phyloP scores from a whole-genome alignment of 2,113 vertebrate genomes.

The Lucifuga dentata region DNA sequence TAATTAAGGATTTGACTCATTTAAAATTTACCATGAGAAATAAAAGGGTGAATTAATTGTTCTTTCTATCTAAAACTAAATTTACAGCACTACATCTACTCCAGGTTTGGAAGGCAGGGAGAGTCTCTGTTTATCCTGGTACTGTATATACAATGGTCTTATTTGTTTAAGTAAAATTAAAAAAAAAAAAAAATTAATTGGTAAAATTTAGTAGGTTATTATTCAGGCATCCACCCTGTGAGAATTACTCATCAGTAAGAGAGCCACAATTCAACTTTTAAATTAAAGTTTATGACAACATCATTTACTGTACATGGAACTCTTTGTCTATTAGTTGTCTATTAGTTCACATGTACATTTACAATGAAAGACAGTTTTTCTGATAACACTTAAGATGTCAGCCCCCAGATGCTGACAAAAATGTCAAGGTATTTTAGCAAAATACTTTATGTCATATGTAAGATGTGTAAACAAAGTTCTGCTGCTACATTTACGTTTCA shows the following conservation, averaged over 20 bases:
- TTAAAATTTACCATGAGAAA: constrained; percentile 19
- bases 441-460: not conserved
- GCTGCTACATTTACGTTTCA: constrained; percentile 39
- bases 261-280: too few species aligned
- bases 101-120: too few species aligned
- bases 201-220: too few species aligned
- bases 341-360: not conserved
- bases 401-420: not conserved
- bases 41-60: constrained; percentile 2
- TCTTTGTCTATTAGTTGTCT: not conserved
- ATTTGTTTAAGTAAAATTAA: too few species aligned
- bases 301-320: not conserved
- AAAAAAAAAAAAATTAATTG: too few species aligned
- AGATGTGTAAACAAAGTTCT: constrained; percentile 15
- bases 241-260: too few species aligned
- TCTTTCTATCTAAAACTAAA: constrained; percentile 11
- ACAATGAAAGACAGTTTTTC: not conserved
- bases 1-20: not conserved
- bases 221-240: too few species aligned
- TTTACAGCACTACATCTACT: too few species aligned
- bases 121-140: too few species aligned
- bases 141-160: too few species aligned
- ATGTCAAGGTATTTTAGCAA: constrained; percentile 6
- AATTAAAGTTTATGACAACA: not conserved
- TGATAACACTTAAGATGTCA: not conserved